phyloP scores from a whole-genome alignment of 2,113 vertebrate genomes.

The Eidolon helvum region DNA sequence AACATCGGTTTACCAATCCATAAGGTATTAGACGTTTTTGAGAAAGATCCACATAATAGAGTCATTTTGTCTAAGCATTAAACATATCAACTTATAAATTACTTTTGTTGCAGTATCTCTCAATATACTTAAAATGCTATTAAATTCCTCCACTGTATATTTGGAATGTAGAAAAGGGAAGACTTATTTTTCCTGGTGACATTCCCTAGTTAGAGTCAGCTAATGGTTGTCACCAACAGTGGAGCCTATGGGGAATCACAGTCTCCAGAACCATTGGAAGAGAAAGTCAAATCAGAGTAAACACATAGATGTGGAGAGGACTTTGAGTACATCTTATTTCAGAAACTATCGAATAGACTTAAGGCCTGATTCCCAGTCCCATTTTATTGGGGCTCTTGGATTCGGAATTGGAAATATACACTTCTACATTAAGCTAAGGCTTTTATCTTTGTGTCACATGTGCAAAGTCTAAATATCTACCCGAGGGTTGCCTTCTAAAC shows the following conservation, averaged over 20 bases:
- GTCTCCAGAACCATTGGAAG: not conserved
- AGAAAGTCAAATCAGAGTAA: not conserved
- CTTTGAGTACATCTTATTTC: not conserved
- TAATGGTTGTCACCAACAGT: not conserved
- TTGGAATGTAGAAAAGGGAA: not conserved
- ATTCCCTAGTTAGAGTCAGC: not conserved
- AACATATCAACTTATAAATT: constrained; percentile 14
- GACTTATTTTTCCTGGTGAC: not conserved
- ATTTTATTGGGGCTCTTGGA: not conserved
- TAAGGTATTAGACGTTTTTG: not conserved
- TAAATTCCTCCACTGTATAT: not conserved
- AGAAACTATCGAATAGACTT: not conserved
- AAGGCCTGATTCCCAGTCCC: not conserved
- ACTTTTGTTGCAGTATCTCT: constrained; percentile 20
- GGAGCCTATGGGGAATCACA: not conserved
- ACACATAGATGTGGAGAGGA: not conserved
- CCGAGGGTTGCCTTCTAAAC: not conserved
- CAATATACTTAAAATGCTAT: not conserved
- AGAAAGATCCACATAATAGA: not conserved
- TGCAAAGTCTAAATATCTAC: not conserved
- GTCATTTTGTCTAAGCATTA: constrained; percentile 24
- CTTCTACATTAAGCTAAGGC: not conserved
- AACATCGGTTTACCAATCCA: not conserved
- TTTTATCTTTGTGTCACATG: not conserved
- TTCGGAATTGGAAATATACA: not conserved